A percentile compares a stretch with the other conserved stretches of the same genome.
phyloP scores from a whole-genome alignment of 2,797 vertebrate genomes.

The Chiroxiphia lanceolata region DNA sequence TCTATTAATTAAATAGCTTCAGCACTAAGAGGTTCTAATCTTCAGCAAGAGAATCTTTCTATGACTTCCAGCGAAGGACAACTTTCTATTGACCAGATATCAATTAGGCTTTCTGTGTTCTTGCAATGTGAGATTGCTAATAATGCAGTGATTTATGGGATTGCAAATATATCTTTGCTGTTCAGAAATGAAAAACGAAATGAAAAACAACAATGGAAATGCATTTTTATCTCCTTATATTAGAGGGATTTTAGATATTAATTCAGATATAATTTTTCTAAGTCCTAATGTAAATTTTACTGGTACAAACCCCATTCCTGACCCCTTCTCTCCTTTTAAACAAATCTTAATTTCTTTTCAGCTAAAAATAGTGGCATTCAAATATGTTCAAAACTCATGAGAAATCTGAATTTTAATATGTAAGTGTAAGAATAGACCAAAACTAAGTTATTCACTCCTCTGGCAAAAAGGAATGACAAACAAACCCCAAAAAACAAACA shows the following conservation, averaged over 20 bases:
- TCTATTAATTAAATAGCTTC: constrained; percentile 21
- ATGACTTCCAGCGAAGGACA: neutral
- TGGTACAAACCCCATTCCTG: neutral
- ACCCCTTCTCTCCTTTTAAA: neutral
- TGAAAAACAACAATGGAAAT: neutral
- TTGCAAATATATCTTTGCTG: neutral
- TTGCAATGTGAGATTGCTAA: neutral
- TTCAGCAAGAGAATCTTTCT: neutral
- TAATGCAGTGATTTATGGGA: neutral
- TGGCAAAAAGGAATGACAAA: neutral
- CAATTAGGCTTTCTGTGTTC: neutral
- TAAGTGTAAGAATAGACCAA: neutral
- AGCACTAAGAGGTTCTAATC: neutral
- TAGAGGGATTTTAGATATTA: neutral
- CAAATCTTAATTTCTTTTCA: neutral
- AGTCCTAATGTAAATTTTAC: neutral
- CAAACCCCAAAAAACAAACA: neutral
- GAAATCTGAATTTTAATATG: neutral
- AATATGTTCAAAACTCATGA: neutral
- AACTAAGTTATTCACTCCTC: neutral
- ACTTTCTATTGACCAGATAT: constrained; percentile 34
- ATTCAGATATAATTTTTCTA: neutral
- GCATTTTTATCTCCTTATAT: neutral
- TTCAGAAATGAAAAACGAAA: neutral
- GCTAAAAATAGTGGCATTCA: neutral